Evolutionary conservation across 2,888 invertebrate species (phyloP).

Genomic region (Amblyteles armatorius): DNA sequence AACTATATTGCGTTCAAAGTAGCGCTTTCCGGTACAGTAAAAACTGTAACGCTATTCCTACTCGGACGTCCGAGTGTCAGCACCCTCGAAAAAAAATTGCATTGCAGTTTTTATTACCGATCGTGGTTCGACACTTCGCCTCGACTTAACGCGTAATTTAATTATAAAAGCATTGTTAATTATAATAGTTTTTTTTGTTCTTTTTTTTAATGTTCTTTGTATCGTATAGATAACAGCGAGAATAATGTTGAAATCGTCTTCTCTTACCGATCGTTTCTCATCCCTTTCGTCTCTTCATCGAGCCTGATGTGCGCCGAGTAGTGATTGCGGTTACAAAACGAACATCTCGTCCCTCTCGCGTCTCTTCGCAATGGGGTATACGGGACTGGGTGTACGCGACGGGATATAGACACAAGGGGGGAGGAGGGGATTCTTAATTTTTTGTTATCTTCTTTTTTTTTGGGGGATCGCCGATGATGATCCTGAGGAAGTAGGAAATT

Average conservation of each 20-base stretch:
- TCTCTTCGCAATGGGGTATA: slow-evolving; percentile 45
- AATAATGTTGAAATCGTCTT: slow-evolving; percentile 46
- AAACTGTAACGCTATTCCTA: too few species aligned
- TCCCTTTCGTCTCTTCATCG: slow-evolving; percentile 59
- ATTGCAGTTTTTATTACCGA: too few species aligned
- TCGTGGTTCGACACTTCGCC: not conserved
- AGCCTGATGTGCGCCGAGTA: slow-evolving; percentile 78
- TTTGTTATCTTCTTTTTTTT: slow-evolving; percentile 14
- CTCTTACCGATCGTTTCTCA: slow-evolving; percentile 32
- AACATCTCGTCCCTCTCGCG: slow-evolving; percentile 67
- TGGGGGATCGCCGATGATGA: slow-evolving; percentile 54
- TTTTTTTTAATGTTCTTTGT: slow-evolving; percentile 9
- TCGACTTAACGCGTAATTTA: slow-evolving; percentile 16
- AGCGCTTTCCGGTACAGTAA: not conserved
- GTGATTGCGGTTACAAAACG: slow-evolving; percentile 72
- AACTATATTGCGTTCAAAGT: slow-evolving; percentile 36
- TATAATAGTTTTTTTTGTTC: slow-evolving; percentile 24
- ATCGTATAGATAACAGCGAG: slow-evolving; percentile 19
- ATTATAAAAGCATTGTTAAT: slow-evolving; percentile 48
- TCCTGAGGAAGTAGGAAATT: slow-evolving; percentile 65
- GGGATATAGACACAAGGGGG: slow-evolving; percentile 58
- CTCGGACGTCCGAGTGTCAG: not conserved
- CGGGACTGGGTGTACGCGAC: slow-evolving; percentile 36
- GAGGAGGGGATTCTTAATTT: slow-evolving; percentile 27
- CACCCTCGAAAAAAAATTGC: too few species aligned